Percentiles rank a stretch among this genome's conserved stretches.
These are phyloP conservation scores for Ifrita kowaldi DNA, from an alignment of 2,113 vertebrate genomes.

Conservation along the genomic window DNA sequence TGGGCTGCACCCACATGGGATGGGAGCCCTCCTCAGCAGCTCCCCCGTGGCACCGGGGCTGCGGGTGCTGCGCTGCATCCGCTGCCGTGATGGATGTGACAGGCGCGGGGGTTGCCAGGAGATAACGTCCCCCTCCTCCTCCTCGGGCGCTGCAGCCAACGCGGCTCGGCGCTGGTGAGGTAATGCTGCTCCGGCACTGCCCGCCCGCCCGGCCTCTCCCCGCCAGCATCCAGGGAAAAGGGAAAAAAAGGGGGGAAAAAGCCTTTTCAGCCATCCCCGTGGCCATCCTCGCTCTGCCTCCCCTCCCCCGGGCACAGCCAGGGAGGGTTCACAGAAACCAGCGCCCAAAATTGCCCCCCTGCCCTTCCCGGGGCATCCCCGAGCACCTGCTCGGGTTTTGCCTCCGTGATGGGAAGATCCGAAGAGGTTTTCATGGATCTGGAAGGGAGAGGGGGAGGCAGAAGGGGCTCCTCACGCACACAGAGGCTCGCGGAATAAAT, in stretches of 20 bases:
- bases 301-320: accelerated
- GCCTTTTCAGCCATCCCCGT: background rate
- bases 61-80: background rate
- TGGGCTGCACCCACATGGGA: background rate
- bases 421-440: background rate
- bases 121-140: conserved; percentile 50
- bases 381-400: background rate
- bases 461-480: background rate
- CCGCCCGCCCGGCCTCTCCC: background rate
- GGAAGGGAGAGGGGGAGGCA: background rate
- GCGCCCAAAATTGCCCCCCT: accelerated
- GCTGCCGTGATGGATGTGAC: conserved; percentile 11
- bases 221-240: background rate
- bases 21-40: background rate
- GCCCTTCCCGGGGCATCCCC: accelerated
- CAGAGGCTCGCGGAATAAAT: background rate
- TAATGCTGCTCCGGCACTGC: conserved; percentile 11
- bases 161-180: background rate
- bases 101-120: conserved; percentile 50
- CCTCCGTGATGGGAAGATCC: accelerated
- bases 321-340: background rate
- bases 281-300: background rate
- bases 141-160: conserved; percentile 42
- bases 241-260: accelerated
- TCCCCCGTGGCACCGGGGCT: background rate